These are phyloP conservation scores for Drosophila sucinea DNA, from an alignment of 1,140 invertebrate species.

Conservation along the genomic window DNA sequence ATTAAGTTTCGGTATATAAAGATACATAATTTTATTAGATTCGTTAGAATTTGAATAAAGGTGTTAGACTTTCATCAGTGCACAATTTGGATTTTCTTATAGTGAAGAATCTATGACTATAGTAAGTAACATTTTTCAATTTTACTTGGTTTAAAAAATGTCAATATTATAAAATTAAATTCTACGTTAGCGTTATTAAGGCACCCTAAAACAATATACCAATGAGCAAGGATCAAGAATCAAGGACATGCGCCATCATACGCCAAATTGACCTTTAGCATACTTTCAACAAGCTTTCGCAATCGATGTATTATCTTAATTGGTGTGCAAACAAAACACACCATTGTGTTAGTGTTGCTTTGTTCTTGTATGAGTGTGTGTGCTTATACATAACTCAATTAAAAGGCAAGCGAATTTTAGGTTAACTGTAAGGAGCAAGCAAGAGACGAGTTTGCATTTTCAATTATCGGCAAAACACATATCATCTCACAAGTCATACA, in stretches of 20 bases:
- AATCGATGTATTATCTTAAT: slow-evolving; percentile 47
- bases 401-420: slow-evolving; percentile 54
- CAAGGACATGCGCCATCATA: slow-evolving; percentile 41
- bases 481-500: background rate
- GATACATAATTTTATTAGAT: no score
- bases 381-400: slow-evolving; percentile 65
- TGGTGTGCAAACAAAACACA: slow-evolving; percentile 38
- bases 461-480: slow-evolving; percentile 52
- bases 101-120: no score
- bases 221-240: background rate
- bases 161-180: slow-evolving; percentile 10
- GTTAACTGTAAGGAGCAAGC: slow-evolving; percentile 21
- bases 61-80: no score
- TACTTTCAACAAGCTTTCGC: slow-evolving; percentile 9
- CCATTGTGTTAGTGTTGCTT: slow-evolving; percentile 15
- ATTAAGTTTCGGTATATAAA: no score
- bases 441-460: slow-evolving; percentile 54
- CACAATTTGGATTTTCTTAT: no score
- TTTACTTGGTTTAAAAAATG: no score
- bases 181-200: background rate
- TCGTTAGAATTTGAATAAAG: no score
- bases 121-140: no score
- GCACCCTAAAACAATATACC: slow-evolving; percentile 10
- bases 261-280: slow-evolving; percentile 41
- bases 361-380: slow-evolving; percentile 1